phyloP scores from a whole-genome alignment of 2,797 vertebrate species.

The Ceyx erithaca region DNA sequence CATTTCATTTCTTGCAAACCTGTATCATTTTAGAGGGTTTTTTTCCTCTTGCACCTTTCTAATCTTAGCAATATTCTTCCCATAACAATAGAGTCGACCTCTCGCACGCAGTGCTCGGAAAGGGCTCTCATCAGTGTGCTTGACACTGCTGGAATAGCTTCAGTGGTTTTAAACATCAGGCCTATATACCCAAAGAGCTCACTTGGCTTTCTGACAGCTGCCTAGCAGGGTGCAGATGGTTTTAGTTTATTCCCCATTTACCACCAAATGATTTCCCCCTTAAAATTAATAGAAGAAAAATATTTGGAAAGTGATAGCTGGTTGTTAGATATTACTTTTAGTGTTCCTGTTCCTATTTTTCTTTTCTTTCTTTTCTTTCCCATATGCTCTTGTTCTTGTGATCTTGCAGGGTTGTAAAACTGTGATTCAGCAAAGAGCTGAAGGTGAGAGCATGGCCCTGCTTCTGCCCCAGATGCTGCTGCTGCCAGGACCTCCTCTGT shows the following conservation, averaged over 20 bases:
- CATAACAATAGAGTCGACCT: neutral
- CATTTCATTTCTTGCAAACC: conserved; percentile 12
- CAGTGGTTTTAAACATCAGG: conserved; percentile 43
- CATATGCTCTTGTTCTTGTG: neutral
- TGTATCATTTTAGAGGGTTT: neutral
- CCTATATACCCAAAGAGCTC: neutral
- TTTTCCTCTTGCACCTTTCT: neutral
- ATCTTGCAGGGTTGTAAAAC: neutral
- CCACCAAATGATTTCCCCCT: conserved; percentile 56
- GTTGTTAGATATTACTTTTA: conserved; percentile 58
- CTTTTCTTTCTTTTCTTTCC: conserved; percentile 26
- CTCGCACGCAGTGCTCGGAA: rapidly evolving
- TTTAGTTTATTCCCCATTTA: conserved; percentile 68
- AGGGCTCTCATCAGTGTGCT: neutral
- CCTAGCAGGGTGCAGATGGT: conserved; percentile 54
- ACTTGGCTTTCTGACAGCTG: conserved; percentile 62
- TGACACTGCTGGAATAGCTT: conserved; percentile 49
- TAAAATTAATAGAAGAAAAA: conserved; percentile 72
- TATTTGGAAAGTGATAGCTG: conserved; percentile 64
- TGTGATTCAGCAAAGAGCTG: neutral
- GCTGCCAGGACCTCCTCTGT: neutral
- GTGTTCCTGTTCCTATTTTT: conserved; percentile 53
- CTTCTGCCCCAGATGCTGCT: rapidly evolving
- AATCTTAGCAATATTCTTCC: conserved; percentile 3
- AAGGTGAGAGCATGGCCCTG: neutral